These are phyloP conservation scores for Columbina picui DNA, from an alignment of 2,113 vertebrate genomes.

Conservation along the genomic window DNA sequence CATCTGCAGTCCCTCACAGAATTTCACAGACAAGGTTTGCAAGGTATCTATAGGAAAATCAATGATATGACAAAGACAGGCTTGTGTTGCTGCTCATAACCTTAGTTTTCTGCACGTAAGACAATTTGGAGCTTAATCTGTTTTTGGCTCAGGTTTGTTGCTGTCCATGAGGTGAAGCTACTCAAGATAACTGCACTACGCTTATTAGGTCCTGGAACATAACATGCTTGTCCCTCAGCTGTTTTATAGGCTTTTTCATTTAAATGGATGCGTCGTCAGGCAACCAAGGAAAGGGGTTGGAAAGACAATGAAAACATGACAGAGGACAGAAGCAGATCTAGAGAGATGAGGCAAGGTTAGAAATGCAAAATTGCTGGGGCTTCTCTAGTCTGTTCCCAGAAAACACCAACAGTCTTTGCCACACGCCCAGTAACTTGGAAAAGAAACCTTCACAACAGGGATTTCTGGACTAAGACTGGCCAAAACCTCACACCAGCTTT, in stretches of 20 bases:
- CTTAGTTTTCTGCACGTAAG: background rate
- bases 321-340: constrained; percentile 39
- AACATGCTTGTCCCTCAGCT: background rate
- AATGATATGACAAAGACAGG: background rate
- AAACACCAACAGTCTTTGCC: background rate
- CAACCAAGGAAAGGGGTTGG: constrained; percentile 14
- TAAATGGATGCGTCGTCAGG: background rate
- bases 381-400: background rate
- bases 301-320: constrained; percentile 24
- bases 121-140: background rate
- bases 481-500: background rate
- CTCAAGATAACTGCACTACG: background rate
- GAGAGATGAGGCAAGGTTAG: constrained; percentile 9
- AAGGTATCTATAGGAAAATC: background rate
- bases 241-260: background rate
- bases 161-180: background rate
- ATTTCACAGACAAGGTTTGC: background rate
- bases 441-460: background rate
- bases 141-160: background rate
- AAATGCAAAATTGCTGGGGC: background rate
- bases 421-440: background rate
- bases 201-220: background rate
- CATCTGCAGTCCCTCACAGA: background rate
- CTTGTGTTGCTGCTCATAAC: background rate
- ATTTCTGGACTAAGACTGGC: background rate